Conservation (phyloP, 2,113 vertebrate species). For the Camelus dromedarius region DNA sequence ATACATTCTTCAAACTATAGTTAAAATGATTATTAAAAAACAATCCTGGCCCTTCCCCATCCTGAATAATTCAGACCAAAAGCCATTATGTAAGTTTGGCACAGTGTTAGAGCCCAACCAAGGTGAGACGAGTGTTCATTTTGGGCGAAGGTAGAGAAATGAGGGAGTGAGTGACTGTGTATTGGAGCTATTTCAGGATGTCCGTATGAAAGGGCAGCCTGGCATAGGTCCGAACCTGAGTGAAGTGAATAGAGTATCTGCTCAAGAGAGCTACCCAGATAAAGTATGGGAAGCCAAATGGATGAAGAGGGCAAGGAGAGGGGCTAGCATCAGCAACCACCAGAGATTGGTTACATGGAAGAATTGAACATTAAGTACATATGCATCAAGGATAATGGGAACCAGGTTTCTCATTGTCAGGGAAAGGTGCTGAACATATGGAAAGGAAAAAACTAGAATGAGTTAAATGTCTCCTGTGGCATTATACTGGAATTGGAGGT, state of each 20-base stretch:
- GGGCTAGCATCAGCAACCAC: background rate
- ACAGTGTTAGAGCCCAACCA: background rate
- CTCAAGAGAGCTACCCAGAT: background rate
- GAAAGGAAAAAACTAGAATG: background rate
- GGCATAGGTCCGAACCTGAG: background rate
- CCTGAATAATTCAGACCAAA: slow-evolving; percentile 18
- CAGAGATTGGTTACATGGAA: background rate
- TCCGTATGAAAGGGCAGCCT: background rate
- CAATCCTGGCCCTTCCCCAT: background rate
- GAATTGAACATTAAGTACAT: background rate
- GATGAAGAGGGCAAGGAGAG: background rate
- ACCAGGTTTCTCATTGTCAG: background rate
- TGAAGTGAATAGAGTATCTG: background rate
- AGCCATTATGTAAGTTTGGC: background rate
- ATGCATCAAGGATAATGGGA: background rate
- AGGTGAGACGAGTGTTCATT: background rate
- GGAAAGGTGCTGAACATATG: background rate
- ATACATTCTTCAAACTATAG: background rate
- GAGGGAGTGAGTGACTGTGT: background rate
- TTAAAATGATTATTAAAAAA: background rate
- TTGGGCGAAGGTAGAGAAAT: background rate
- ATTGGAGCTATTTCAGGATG: background rate
- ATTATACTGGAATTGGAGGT: background rate
- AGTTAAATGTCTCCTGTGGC: background rate
- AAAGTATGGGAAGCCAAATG: background rate